Evolutionary conservation across 2,113 vertebrate genomes (phyloP).

Genomic region (Chelonoidis abingdonii): DNA sequence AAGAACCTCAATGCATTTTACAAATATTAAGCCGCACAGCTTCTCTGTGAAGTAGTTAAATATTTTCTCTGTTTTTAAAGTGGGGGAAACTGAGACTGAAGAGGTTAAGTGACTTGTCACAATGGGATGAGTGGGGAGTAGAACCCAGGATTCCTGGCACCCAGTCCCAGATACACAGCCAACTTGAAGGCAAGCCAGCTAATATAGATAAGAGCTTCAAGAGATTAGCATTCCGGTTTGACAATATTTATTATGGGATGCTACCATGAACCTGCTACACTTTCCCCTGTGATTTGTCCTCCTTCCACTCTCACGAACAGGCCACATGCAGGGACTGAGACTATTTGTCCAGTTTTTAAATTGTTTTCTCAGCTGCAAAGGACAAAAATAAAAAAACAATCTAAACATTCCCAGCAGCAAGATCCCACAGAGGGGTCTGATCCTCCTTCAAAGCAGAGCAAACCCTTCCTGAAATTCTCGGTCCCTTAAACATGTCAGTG

Average conservation of each 20-base stretch:
- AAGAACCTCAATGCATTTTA: neutral
- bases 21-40: neutral
- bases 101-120: neutral
- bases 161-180: neutral
- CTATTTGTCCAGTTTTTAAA: constrained; percentile 62
- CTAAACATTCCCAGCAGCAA: constrained; percentile 44
- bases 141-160: neutral
- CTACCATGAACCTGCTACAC: neutral
- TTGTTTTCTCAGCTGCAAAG: constrained; percentile 74
- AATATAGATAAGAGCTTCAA: neutral
- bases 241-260: neutral
- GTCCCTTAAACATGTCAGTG: constrained; percentile 29
- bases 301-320: constrained; percentile 45
- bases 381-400: constrained; percentile 63
- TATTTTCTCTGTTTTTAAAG: neutral
- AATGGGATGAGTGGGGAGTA: neutral
- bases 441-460: neutral
- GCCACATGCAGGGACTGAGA: constrained; percentile 62
- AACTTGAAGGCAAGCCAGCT: neutral
- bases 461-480: constrained; percentile 22
- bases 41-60: neutral
- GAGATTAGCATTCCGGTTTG: neutral
- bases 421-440: constrained; percentile 37
- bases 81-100: neutral
- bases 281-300: constrained; percentile 2